phyloP scores from a whole-genome alignment of 2,113 vertebrate species.

The Theristicus caerulescens region DNA sequence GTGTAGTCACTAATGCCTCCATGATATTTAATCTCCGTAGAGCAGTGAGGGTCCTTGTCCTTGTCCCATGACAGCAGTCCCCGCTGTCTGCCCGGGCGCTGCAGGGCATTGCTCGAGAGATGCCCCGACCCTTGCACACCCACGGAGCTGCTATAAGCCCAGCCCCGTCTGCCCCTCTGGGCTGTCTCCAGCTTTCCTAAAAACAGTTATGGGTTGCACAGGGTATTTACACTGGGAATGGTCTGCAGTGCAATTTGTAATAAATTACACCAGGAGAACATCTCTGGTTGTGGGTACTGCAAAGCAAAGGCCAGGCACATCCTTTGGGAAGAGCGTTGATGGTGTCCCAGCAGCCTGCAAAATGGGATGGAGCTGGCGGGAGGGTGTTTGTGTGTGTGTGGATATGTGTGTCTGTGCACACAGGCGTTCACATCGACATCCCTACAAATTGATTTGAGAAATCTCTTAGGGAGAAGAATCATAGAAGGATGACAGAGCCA shows the following conservation, averaged over 20 bases:
- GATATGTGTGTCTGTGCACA: not conserved
- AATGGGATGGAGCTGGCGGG: not conserved
- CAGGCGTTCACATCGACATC: rapidly evolving
- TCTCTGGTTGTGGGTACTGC: not conserved
- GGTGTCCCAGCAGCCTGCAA: not conserved
- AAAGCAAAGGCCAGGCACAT: not conserved
- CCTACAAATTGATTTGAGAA: not conserved
- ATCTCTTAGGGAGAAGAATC: not conserved
- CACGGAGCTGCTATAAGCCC: not conserved
- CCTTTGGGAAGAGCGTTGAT: not conserved
- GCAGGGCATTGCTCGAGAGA: not conserved
- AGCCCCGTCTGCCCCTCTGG: not conserved
- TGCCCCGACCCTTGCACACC: not conserved
- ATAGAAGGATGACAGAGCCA: not conserved
- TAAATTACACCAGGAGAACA: not conserved
- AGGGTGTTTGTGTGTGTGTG: not conserved
- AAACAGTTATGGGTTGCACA: not conserved
- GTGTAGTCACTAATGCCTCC: not conserved
- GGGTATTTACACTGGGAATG: not conserved
- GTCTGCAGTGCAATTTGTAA: not conserved
- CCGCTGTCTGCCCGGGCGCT: rapidly evolving
- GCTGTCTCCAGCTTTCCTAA: not conserved
- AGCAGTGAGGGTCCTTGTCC: not conserved
- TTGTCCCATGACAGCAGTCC: not conserved
- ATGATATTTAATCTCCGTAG: not conserved